Conservation (phyloP, 2,113 vertebrate species). For the Eulacestoma nigropectus region DNA sequence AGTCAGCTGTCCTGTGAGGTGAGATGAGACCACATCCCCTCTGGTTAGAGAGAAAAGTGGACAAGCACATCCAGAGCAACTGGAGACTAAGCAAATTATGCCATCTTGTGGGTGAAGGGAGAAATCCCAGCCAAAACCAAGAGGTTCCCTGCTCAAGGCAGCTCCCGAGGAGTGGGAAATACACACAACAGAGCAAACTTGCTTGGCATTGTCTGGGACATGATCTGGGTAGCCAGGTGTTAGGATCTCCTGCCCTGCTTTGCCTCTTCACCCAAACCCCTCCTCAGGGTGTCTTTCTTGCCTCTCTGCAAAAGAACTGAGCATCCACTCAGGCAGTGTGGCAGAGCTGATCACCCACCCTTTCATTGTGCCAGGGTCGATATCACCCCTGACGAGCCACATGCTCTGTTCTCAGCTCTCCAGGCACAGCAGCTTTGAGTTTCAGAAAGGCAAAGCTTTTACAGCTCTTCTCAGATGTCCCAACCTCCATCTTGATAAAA, state of each 20-base stretch:
- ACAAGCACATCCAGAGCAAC: not conserved
- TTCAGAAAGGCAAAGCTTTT: not conserved
- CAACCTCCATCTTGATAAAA: not conserved
- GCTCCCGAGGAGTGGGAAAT: not conserved
- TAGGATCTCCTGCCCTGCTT: not conserved
- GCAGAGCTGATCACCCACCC: not conserved
- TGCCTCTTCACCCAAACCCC: not conserved
- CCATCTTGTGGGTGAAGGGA: slow-evolving; percentile 16
- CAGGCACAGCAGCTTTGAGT: not conserved
- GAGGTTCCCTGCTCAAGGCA: not conserved
- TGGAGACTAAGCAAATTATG: not conserved
- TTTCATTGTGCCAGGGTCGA: fast-evolving
- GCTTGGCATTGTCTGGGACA: not conserved
- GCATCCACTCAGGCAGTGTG: not conserved
- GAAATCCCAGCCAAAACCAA: not conserved
- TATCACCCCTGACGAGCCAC: fast-evolving
- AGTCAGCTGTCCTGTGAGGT: not conserved
- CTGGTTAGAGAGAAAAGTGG: not conserved
- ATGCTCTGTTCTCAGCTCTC: not conserved
- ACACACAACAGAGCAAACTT: not conserved
- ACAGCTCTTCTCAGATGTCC: not conserved
- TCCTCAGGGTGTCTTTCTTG: not conserved
- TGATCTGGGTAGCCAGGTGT: not conserved
- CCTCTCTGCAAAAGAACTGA: not conserved
- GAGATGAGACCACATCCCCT: not conserved